Evolutionary conservation across 2,888 invertebrate species (phyloP), one percentile per base, ranked within the genome.

Genomic region (Eristalis intricaria): DNA sequence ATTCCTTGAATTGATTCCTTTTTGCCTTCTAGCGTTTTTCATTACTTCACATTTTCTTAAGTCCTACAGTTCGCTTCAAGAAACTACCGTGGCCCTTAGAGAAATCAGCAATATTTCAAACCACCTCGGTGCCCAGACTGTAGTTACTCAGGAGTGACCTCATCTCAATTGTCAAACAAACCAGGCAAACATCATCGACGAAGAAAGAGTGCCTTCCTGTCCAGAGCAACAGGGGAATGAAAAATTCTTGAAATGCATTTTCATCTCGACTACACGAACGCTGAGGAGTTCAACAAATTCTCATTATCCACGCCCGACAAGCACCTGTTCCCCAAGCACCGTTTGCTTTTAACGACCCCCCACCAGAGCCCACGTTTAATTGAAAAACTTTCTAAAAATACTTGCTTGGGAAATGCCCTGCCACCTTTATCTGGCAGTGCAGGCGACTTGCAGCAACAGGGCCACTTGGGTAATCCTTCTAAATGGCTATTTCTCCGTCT

Each of bases 381-480:
- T 60, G 60, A 60, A 60, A 60, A 60, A 60, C 8, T 26, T 60
- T 60, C 60, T 60, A 60, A 60, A 60, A 60, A 60, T 60, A 60
- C 23, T 23, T 15, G 23, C 22, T 26, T 11, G 60, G 60, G 13
- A 23, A 60, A 5, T 23, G 11, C 23, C 43, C 43, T 15, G n/a
- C n/a, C 43, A 50, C 50, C 50, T 8, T 8, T 11, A 19, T n/a
- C n/a, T 1, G 19, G 4, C 50, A n/a, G 2, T n/a, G 43, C 43
- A 43, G 43, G 15, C n/a, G n/a, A 7, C 50, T 19, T 50, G 50
- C 60, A 38, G 43, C n/a, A n/a, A 56, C 22, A 58, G 35, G 26
- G 11, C 40, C 40, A 22, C 32, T 68, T 43, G 40, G 8, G n/a
- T 43, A 58, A 60, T 79, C 65, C 65, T 40, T 71, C 50, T 60